phyloP scores from a whole-genome alignment of 2,797 vertebrate genomes.

The Botia almorhae region DNA sequence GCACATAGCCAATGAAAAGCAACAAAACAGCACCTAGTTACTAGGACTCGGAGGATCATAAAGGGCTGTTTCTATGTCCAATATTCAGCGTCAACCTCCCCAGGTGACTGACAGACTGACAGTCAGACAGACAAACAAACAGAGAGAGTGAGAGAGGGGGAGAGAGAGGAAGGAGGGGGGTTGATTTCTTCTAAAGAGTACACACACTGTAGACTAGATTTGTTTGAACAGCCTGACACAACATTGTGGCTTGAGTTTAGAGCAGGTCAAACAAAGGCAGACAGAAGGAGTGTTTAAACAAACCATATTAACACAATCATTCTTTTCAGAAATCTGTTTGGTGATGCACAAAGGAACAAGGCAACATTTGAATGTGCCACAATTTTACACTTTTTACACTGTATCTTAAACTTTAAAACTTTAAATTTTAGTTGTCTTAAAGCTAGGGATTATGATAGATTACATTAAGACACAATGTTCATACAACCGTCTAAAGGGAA shows the following conservation, averaged over 20 bases:
- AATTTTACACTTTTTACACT: background rate
- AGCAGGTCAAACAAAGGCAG: no score
- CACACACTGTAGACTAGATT: no score
- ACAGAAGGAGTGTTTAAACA: no score
- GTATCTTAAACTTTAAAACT: no score
- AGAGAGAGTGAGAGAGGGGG: background rate
- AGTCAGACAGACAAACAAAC: background rate
- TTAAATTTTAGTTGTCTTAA: background rate
- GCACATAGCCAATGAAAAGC: conserved; percentile 69
- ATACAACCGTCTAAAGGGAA: conserved; percentile 1
- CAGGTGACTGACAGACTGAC: background rate
- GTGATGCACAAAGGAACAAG: background rate
- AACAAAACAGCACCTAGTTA: conserved; percentile 70
- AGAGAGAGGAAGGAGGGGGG: background rate
- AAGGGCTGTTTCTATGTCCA: conserved; percentile 77
- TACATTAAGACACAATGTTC: conserved; percentile 2
- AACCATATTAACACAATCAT: no score
- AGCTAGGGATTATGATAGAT: background rate
- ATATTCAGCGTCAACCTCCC: conserved; percentile 64
- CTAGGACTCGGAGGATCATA: conserved; percentile 70
- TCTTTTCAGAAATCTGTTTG: no score
- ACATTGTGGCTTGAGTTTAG: no score
- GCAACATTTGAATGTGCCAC: background rate
- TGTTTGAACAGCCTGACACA: no score
- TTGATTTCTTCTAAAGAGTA: no score